Evolutionary conservation across 2,113 vertebrate genomes (phyloP).

Genomic region (Cyanoderma ruficeps): DNA sequence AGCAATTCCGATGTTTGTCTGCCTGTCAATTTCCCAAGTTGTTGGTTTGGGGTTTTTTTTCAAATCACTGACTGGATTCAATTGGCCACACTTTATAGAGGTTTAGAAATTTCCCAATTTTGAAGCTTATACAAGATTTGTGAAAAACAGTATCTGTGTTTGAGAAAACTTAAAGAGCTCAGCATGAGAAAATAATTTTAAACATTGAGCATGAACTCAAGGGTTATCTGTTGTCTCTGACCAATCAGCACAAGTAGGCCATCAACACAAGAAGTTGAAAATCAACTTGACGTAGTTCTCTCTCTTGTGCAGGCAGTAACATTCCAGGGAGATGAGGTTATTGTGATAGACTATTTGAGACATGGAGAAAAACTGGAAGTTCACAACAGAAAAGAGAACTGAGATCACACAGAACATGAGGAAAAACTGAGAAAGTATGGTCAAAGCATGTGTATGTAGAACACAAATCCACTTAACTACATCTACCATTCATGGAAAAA

Average conservation of each 20-base stretch:
- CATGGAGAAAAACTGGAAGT: neutral
- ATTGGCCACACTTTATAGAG: neutral
- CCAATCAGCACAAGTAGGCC: neutral
- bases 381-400: neutral
- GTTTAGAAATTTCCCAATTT: neutral
- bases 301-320: neutral
- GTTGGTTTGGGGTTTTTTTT: neutral
- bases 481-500: neutral
- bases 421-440: neutral
- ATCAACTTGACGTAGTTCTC: neutral
- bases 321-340: neutral
- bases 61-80: neutral
- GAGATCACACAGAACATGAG: neutral
- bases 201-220: neutral
- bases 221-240: neutral
- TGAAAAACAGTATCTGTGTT: neutral
- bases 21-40: neutral
- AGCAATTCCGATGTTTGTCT: neutral
- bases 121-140: neutral
- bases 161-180: neutral
- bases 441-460: neutral
- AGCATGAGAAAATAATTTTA: neutral
- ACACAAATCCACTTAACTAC: neutral
- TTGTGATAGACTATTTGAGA: neutral
- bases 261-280: neutral